Percentiles rank a stretch among this genome's conserved stretches.
Conservation (phyloP, 2,888 invertebrate species). For the Tethea ocularis region DNA sequence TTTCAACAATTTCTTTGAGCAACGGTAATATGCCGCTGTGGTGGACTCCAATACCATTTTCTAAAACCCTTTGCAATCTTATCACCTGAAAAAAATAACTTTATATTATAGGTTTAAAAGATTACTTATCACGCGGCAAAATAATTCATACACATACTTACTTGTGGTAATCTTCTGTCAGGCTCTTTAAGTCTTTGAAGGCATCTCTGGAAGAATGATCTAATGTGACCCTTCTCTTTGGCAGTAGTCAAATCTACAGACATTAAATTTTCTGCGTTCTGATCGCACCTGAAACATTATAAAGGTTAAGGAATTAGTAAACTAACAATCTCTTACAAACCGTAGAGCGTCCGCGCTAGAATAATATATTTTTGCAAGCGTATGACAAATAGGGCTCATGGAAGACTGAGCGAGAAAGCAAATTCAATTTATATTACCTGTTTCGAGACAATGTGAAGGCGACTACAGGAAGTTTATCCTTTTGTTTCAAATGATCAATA, state of each 20-base stretch:
- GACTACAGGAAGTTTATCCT: slow-evolving; percentile 95
- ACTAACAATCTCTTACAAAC: not conserved
- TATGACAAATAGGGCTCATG: not conserved
- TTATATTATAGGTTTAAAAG: not conserved
- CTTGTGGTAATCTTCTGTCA: slow-evolving; percentile 95
- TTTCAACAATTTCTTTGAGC: slow-evolving; percentile 99
- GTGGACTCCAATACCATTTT: slow-evolving; percentile 97
- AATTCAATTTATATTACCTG: slow-evolving; percentile 78
- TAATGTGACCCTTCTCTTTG: slow-evolving; percentile 92
- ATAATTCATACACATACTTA: slow-evolving; percentile 36
- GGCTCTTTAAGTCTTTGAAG: slow-evolving; percentile 92
- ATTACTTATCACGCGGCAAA: not conserved
- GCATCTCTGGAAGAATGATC: slow-evolving; percentile 93
- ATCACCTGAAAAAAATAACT: slow-evolving; percentile 56
- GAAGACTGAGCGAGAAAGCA: not conserved
- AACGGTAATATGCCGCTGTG: slow-evolving; percentile 99
- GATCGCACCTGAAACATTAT: slow-evolving; percentile 75
- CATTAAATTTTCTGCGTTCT: slow-evolving; percentile 83
- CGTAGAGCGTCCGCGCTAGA: no score
- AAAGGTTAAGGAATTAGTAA: not conserved
- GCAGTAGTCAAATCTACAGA: slow-evolving; percentile 92
- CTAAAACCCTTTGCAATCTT: slow-evolving; percentile 71
- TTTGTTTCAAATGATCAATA: slow-evolving; percentile 91
- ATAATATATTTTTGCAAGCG: no score
- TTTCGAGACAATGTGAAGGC: slow-evolving; percentile 96